Evolutionary conservation across 2,113 vertebrate genomes (phyloP).

Genomic region (Telmatochromis bifrenatus): DNA sequence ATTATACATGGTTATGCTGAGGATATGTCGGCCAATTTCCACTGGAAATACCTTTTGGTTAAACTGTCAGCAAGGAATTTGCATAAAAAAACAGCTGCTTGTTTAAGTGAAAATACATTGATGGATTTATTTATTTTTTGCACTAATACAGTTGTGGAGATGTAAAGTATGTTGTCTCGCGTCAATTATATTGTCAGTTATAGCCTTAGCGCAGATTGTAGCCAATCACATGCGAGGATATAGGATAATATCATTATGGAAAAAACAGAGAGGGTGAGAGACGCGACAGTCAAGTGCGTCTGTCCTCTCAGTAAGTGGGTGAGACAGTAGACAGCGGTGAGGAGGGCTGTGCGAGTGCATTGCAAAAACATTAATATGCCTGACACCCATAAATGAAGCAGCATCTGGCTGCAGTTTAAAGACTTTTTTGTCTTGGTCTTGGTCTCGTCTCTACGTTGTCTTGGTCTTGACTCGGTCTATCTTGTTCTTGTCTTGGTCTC

Average conservation of each 20-base stretch:
- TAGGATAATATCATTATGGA: neutral
- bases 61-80: neutral
- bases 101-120: neutral
- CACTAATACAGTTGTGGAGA: neutral
- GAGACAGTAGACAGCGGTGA: neutral
- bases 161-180: fast-evolving
- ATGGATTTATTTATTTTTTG: neutral
- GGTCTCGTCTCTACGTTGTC: neutral
- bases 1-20: neutral
- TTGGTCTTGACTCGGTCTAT: neutral
- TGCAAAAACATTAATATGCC: neutral
- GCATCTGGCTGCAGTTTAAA: neutral
- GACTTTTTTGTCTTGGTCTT: neutral
- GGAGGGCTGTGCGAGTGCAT: neutral
- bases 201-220: neutral
- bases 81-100: neutral
- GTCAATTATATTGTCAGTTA: neutral
- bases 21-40: fast-evolving
- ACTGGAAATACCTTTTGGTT: neutral
- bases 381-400: neutral
- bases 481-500: neutral
- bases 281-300: neutral
- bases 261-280: neutral
- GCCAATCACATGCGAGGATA: neutral
- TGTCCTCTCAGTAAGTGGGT: neutral